Percentiles rank a stretch among this genome's conserved stretches.
These are phyloP conservation scores for Aratinga solstitialis DNA, from an alignment of 2,797 vertebrate species.

Conservation along the genomic window DNA sequence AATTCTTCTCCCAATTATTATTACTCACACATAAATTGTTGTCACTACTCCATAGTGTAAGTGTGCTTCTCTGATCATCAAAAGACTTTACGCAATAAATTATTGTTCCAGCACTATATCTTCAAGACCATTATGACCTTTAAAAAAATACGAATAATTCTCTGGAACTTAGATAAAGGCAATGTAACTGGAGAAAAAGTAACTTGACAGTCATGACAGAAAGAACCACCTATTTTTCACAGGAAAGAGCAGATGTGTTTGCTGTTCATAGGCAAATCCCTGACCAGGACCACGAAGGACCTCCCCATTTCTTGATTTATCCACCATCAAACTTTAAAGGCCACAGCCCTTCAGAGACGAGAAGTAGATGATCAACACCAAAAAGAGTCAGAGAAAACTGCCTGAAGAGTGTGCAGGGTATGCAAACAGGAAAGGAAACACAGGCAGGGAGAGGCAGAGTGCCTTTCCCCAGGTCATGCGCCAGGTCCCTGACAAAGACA, in stretches of 20 bases:
- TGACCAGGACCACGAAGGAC: background rate
- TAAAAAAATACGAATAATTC: background rate
- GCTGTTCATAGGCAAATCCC: background rate
- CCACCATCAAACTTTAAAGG: background rate
- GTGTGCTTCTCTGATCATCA: background rate
- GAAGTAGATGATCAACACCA: background rate
- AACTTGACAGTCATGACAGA: background rate
- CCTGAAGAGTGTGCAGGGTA: background rate
- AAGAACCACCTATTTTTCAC: background rate
- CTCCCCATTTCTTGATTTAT: background rate
- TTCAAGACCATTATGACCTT: background rate
- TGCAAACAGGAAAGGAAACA: slow-evolving; percentile 52
- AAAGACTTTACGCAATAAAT: background rate
- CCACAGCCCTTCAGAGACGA: background rate
- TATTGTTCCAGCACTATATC: background rate
- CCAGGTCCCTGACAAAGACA: slow-evolving; percentile 22
- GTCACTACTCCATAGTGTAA: background rate
- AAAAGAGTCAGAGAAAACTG: background rate
- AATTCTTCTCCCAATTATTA: background rate
- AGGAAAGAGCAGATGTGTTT: background rate
- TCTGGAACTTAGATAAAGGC: background rate
- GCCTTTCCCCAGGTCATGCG: slow-evolving; percentile 15
- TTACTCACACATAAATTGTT: background rate
- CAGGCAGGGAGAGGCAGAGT: background rate
- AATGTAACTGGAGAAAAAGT: background rate